phyloP scores from a whole-genome alignment of 2,888 invertebrate species.

The Argynnis bischoffii region DNA sequence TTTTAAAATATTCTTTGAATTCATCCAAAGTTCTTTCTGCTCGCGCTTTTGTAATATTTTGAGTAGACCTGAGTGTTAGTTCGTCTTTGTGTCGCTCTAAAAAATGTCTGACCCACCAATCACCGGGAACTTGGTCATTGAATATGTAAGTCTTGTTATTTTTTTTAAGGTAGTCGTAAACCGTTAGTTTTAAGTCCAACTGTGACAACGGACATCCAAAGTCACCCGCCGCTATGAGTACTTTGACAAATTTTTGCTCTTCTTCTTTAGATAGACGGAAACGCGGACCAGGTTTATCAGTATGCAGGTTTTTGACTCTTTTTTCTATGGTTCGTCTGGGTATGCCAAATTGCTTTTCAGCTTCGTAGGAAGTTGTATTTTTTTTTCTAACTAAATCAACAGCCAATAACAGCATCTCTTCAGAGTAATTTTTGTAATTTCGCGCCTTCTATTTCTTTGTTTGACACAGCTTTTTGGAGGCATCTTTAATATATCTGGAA shows the following conservation, averaged over 20 bases:
- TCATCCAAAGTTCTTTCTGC: constrained; percentile 34
- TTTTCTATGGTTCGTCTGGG: no score
- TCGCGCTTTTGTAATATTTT: constrained; percentile 37
- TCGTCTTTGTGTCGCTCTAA: constrained; percentile 28
- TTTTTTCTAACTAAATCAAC: no score
- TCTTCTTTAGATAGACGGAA: constrained; percentile 18
- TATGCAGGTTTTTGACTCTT: no score
- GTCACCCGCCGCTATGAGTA: constrained; percentile 24
- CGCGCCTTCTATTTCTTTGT: no score
- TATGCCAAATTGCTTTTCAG: no score
- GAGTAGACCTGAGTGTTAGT: constrained; percentile 33
- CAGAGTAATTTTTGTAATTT: no score
- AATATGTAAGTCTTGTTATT: constrained; percentile 5
- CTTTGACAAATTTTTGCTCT: constrained; percentile 20
- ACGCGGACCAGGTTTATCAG: constrained; percentile 2
- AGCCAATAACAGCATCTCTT: no score
- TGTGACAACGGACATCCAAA: constrained; percentile 34
- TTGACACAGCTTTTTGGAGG: no score
- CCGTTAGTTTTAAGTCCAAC: constrained; percentile 3
- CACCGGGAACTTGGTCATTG: constrained; percentile 4
- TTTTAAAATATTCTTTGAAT: constrained; percentile 33
- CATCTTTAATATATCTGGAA: no score
- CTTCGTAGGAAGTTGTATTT: no score
- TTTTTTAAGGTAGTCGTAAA: constrained; percentile 8
- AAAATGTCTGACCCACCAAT: constrained; percentile 18